A percentile compares a stretch with the other conserved stretches of the same genome.
Conservation (phyloP, 1,140 invertebrate genomes). For the Drosophila ironensis region DNA sequence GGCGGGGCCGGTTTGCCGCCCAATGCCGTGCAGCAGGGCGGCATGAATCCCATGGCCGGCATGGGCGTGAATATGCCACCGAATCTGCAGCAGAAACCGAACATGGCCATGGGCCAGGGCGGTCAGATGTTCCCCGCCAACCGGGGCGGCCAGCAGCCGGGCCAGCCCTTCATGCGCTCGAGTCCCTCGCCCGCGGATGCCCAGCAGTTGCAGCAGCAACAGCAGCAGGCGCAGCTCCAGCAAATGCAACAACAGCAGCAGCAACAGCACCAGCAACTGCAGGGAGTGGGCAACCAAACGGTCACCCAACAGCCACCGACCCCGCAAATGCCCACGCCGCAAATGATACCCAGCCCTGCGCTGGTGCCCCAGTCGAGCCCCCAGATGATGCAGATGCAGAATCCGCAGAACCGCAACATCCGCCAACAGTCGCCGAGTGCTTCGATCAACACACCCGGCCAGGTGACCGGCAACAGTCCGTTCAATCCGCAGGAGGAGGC, state of each 20-base stretch:
- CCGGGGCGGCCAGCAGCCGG: constrained; percentile 63
- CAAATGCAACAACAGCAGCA: constrained; percentile 54
- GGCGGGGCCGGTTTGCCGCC: constrained; percentile 55
- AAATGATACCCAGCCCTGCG: constrained; percentile 88
- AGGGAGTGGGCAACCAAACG: constrained; percentile 82
- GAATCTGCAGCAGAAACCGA: constrained; percentile 62
- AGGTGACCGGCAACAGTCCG: constrained; percentile 87
- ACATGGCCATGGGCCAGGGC: constrained; percentile 65
- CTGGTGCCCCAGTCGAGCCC: constrained; percentile 87
- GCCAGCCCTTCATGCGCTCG: constrained; percentile 83
- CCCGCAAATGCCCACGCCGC: constrained; percentile 62
- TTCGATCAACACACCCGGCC: constrained; percentile 91
- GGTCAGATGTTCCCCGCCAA: constrained; percentile 68
- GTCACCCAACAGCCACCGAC: constrained; percentile 56
- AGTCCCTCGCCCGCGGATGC: constrained; percentile 82
- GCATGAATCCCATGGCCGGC: constrained; percentile 64
- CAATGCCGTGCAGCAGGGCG: constrained; percentile 62
- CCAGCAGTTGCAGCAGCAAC: constrained; percentile 59
- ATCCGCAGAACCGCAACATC: constrained; percentile 82
- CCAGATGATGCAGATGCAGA: constrained; percentile 85
- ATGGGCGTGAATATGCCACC: constrained; percentile 76
- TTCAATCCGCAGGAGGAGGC: constrained; percentile 89
- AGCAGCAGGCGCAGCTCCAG: constrained; percentile 50
- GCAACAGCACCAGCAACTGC: constrained; percentile 57
- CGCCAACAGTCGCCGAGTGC: constrained; percentile 91